Conservation (phyloP, 2,888 invertebrate species). For the Gandaritis pyraliata region DNA sequence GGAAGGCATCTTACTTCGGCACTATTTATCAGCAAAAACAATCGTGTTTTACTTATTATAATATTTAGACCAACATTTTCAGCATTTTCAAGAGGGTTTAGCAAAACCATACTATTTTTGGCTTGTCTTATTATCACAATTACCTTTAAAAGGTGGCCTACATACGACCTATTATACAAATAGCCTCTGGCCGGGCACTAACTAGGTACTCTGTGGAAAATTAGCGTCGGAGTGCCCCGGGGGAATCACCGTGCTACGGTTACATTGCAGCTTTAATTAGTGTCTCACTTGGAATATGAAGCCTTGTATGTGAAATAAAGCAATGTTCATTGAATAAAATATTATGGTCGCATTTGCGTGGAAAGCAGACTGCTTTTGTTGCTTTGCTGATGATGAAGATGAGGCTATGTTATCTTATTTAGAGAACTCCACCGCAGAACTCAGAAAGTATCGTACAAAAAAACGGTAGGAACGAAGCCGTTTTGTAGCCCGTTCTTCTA, state of each 20-base stretch:
- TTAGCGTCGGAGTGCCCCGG: conserved; percentile 46
- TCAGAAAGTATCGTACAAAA: too few relatives aligned
- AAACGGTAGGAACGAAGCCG: too few relatives aligned
- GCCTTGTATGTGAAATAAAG: conserved; percentile 25
- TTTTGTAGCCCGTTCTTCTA: too few relatives aligned
- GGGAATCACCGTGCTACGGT: conserved; percentile 47
- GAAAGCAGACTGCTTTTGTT: too few relatives aligned
- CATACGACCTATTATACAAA: conserved; percentile 32
- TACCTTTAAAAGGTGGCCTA: conserved; percentile 31
- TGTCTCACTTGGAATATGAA: conserved; percentile 36
- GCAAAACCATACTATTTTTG: not conserved
- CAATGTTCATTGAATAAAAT: conserved; percentile 21
- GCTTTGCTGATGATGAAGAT: too few relatives aligned
- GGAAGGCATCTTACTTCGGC: too few relatives aligned
- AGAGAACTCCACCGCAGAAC: too few relatives aligned
- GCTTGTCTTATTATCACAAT: conserved; percentile 19
- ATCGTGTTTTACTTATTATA: too few relatives aligned
- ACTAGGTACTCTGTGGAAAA: conserved; percentile 50
- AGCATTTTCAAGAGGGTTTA: too few relatives aligned
- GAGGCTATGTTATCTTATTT: too few relatives aligned
- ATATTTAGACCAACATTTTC: too few relatives aligned
- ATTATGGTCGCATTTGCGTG: not conserved
- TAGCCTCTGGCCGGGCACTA: conserved; percentile 29
- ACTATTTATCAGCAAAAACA: too few relatives aligned
- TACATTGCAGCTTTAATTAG: conserved; percentile 64